Evolutionary conservation across 2,797 vertebrate genomes (phyloP).

Genomic region (Enteromius argenteus): DNA sequence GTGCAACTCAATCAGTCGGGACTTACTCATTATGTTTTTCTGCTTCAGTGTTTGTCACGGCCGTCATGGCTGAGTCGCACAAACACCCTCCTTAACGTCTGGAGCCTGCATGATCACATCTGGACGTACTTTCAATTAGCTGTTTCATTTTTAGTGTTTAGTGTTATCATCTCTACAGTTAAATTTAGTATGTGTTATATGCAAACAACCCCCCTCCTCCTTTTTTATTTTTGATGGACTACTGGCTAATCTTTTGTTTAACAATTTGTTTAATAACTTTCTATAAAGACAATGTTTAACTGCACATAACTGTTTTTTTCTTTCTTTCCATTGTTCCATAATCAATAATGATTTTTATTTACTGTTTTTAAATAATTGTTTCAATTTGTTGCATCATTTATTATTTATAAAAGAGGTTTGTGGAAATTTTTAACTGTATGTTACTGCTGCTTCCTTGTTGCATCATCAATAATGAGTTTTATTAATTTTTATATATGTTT

Average conservation of each 20-base stretch:
- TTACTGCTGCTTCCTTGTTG: neutral
- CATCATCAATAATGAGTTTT: neutral
- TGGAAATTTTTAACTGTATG: neutral
- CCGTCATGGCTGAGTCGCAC: neutral
- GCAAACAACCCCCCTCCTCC: neutral
- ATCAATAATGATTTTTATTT: neutral
- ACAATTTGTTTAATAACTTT: too few species aligned
- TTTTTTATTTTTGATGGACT: neutral
- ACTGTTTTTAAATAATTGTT: neutral
- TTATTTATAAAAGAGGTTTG: neutral
- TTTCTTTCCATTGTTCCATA: neutral
- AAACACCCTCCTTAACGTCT: conserved; percentile 37
- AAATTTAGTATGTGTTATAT: neutral
- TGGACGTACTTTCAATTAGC: neutral
- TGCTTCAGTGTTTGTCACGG: conserved; percentile 23
- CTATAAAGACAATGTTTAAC: neutral
- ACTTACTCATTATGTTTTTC: conserved; percentile 49
- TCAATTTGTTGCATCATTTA: neutral
- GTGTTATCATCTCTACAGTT: conserved; percentile 2
- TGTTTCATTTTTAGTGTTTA: neutral
- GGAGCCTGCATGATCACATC: conserved; percentile 20
- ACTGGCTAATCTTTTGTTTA: neutral
- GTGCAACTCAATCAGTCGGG: conserved; percentile 44
- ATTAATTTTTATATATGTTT: neutral
- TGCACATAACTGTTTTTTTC: neutral